Base-by-base conservation (phyloP, 2,113 vertebrate species). In the Myrmecophaga tridactyla region DNA sequence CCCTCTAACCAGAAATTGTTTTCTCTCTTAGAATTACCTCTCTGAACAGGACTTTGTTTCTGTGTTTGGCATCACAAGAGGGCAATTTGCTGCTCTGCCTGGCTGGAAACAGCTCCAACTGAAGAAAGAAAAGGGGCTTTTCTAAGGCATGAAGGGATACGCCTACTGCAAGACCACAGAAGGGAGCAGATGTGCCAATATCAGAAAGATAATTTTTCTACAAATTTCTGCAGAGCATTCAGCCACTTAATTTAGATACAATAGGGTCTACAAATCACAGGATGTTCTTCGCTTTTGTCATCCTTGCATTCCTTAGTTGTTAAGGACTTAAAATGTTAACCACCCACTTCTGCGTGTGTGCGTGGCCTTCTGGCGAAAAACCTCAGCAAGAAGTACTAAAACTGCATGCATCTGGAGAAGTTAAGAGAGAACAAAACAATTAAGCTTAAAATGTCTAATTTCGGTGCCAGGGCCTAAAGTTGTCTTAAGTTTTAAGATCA, bases 41-140 rank as follows among this genome's bases (percentile, higher is more conserved):
- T 98, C 98, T 1, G 99, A 99, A 92, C 83, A 93, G 0, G 99
- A 99, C 96, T 99, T 99, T 96, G 39, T 56, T 51, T 17, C 29
- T 11, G 43, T 99, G 6, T 99, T 99, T 95, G 98, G 98, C 70
- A 98, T 99, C 77, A 97, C 97, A 73, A 98, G 98, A 96, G 98
- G 98, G 5, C 81, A 98, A 25, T 99, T 99, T 95, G 92, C 21
- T 46, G 76, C 89, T 48, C 90, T 99, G 69, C 99, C 99, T 1
- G 97, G 89, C 58, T 99, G 99, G 99, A 99, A 98, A 95, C 98
- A 99, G 96, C 96, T 98, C 72, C 98, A 97, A 18, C 29, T 99
- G 85, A 99, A 99, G 98, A 99, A 99, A 97, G 97, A 98, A 36
- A 98, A 96, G 27, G 98, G 98, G 34, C 95, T 99, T 95, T 99